Conservation (phyloP, 2,888 invertebrate genomes). For the Carpatolechia fugitivella region DNA sequence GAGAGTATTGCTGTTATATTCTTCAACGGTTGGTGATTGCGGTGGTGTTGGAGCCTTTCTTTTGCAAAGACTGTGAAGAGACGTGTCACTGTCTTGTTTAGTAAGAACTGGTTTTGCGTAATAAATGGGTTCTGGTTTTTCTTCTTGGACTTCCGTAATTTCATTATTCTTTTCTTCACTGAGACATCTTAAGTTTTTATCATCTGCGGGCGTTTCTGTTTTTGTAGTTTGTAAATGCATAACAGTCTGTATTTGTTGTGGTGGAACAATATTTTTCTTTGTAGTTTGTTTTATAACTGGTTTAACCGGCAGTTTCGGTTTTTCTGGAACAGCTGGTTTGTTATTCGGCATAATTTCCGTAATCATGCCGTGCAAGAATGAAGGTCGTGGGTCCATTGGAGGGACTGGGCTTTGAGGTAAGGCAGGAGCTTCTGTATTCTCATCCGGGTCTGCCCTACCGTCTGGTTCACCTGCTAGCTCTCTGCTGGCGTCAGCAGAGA, state of each 20-base stretch:
- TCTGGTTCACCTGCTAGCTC: conserved; percentile 92
- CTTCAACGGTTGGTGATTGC: conserved; percentile 68
- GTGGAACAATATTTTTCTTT: conserved; percentile 54
- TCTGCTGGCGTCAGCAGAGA: conserved; percentile 82
- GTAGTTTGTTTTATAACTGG: conserved; percentile 75
- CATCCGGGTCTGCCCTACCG: conserved; percentile 91
- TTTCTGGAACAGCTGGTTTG: conserved; percentile 84
- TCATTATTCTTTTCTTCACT: conserved; percentile 64
- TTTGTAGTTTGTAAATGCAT: conserved; percentile 73
- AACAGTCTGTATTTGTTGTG: conserved; percentile 71
- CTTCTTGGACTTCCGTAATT: conserved; percentile 56
- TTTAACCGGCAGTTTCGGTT: conserved; percentile 81
- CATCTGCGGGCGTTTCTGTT: conserved; percentile 45
- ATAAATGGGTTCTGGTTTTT: conserved; percentile 62
- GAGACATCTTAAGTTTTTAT: conserved; percentile 41
- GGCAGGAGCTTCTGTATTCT: conserved; percentile 82
- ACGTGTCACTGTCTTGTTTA: conserved; percentile 79
- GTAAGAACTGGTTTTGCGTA: conserved; percentile 71
- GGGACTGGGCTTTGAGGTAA: conserved; percentile 85
- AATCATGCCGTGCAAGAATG: conserved; percentile 85
- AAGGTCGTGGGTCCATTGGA: conserved; percentile 78
- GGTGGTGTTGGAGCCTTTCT: conserved; percentile 88
- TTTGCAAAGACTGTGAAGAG: conserved; percentile 80
- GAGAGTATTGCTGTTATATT: conserved; percentile 65
- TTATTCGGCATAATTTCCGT: conserved; percentile 64